These are phyloP conservation scores for Upupa epops DNA, from an alignment of 2,113 vertebrate species.

Conservation along the genomic window DNA sequence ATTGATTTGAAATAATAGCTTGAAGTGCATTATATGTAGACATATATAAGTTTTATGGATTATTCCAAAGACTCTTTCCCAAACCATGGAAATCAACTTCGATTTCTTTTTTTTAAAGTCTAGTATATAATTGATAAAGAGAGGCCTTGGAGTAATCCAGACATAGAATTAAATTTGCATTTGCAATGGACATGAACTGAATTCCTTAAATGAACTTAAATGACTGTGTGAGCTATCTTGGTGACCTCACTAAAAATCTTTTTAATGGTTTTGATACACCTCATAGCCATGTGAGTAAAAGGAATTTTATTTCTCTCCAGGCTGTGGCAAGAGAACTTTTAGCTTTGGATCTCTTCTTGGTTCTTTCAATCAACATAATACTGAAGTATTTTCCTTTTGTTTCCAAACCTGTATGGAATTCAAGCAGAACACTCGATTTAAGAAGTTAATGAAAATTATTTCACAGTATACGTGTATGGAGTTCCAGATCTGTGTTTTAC, in stretches of 20 bases:
- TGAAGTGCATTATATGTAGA: rapidly evolving
- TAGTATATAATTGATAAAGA: rapidly evolving
- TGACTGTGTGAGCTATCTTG: neutral
- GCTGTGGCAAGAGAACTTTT: neutral
- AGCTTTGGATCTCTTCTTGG: neutral
- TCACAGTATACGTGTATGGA: rapidly evolving
- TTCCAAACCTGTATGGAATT: neutral
- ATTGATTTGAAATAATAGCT: neutral
- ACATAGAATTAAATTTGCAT: neutral
- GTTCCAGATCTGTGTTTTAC: neutral
- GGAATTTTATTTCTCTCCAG: neutral
- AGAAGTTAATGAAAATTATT: neutral
- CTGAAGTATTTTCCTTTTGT: neutral
- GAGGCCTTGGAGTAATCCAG: neutral
- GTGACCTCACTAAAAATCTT: neutral
- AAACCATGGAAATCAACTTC: neutral
- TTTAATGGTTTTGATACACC: neutral
- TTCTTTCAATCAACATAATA: neutral
- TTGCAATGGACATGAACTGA: neutral
- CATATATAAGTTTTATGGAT: neutral
- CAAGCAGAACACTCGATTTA: neutral
- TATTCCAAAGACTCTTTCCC: neutral
- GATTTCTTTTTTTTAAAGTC: neutral
- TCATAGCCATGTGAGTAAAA: neutral
- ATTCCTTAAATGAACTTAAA: neutral